Evolutionary conservation across 2,797 vertebrate genomes (phyloP).

Genomic region (Poecilia picta): DNA sequence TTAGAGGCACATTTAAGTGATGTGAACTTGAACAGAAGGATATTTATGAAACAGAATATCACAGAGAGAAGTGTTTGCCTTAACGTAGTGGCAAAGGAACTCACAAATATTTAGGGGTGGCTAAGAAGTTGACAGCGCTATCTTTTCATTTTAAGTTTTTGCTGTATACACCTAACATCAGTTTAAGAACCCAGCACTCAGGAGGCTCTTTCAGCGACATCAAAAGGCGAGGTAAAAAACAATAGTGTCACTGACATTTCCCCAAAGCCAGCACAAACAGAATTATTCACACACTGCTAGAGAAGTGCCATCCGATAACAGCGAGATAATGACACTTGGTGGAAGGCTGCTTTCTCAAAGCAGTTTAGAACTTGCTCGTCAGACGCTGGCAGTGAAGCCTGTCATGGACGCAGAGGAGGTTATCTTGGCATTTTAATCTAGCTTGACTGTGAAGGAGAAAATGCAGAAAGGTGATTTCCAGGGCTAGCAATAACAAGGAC

Average conservation of each 20-base stretch:
- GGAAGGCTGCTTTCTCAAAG: slow-evolving; percentile 79
- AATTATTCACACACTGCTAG: slow-evolving; percentile 82
- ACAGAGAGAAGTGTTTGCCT: slow-evolving; percentile 58
- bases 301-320: slow-evolving; percentile 75
- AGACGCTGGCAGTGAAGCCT: slow-evolving; percentile 78
- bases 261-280: slow-evolving; percentile 82
- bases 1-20: slow-evolving; percentile 44
- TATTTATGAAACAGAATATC: slow-evolving; percentile 61
- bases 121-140: slow-evolving; percentile 59
- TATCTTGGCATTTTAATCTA: slow-evolving; percentile 81
- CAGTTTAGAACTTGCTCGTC: slow-evolving; percentile 72
- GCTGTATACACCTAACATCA: slow-evolving; percentile 70
- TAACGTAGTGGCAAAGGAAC: slow-evolving; percentile 46
- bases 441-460: slow-evolving; percentile 56
- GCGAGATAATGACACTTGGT: slow-evolving; percentile 81
- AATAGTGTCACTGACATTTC: slow-evolving; percentile 81
- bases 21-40: slow-evolving; percentile 45
- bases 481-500: slow-evolving; percentile 68
- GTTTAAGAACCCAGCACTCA: slow-evolving; percentile 71
- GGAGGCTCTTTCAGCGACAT: slow-evolving; percentile 79
- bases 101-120: slow-evolving; percentile 61
- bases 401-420: slow-evolving; percentile 78
- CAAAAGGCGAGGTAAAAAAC: slow-evolving; percentile 79
- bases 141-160: slow-evolving; percentile 70
- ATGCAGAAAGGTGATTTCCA: slow-evolving; percentile 55